These are phyloP conservation scores for Channa striata DNA, from an alignment of 2,797 vertebrate genomes.

Conservation along the genomic window DNA sequence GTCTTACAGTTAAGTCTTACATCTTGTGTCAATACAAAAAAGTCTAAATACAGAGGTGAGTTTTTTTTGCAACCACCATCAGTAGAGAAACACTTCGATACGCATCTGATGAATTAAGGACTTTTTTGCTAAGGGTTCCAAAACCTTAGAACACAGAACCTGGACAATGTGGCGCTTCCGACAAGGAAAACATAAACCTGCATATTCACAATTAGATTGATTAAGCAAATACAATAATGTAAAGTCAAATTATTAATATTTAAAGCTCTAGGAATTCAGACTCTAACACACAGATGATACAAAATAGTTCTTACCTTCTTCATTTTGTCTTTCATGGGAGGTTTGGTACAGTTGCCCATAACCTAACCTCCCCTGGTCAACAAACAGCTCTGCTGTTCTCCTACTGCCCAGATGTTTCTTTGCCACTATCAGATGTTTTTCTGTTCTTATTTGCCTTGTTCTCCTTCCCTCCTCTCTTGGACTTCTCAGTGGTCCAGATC, in stretches of 20 bases:
- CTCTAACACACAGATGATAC: background rate
- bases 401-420: background rate
- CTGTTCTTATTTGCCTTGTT: background rate
- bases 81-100: no score
- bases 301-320: slow-evolving; percentile 69
- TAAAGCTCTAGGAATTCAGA: background rate
- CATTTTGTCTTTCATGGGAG: slow-evolving; percentile 84
- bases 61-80: no score
- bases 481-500: slow-evolving; percentile 23
- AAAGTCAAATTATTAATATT: background rate
- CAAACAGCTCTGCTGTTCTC: background rate
- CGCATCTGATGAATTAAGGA: no score
- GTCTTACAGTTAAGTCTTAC: no score
- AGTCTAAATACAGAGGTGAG: no score
- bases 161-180: no score
- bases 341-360: slow-evolving; percentile 93
- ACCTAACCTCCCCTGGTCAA: slow-evolving; percentile 19
- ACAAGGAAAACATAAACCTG: background rate
- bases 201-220: background rate
- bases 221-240: background rate
- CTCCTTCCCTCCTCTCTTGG: background rate
- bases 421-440: background rate
- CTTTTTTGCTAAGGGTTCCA: no score
- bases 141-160: no score
- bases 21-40: background rate